These are phyloP conservation scores for Aphaenogaster floridana DNA, from an alignment of 1,140 invertebrate genomes.

Conservation along the genomic window DNA sequence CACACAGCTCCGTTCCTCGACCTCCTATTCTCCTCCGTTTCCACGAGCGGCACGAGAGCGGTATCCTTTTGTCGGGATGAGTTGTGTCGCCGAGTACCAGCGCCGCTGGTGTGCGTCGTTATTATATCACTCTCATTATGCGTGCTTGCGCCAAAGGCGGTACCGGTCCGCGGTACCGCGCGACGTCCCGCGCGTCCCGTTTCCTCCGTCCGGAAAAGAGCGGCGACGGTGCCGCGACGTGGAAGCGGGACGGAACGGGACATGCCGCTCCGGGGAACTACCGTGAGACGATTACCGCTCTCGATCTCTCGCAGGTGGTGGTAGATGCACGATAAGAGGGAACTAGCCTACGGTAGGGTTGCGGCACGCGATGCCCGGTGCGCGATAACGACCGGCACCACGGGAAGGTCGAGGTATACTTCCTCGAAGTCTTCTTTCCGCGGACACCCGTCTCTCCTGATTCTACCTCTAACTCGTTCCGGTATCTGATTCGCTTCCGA, in stretches of 20 bases:
- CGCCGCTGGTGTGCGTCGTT: constrained; percentile 74
- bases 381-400: constrained; percentile 44
- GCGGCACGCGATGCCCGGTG: constrained; percentile 48
- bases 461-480: not conserved
- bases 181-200: constrained; percentile 11
- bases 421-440: constrained; percentile 53
- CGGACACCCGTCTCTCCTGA: constrained; percentile 20
- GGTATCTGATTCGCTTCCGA: constrained; percentile 34
- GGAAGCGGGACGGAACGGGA: not conserved
- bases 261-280: constrained; percentile 51
- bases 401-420: constrained; percentile 54
- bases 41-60: constrained; percentile 58
- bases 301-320: constrained; percentile 59
- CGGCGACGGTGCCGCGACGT: constrained; percentile 11
- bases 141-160: constrained; percentile 77
- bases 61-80: constrained; percentile 78
- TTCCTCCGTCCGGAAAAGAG: constrained; percentile 22
- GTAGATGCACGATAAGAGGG: constrained; percentile 50
- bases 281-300: constrained; percentile 61
- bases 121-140: constrained; percentile 79
- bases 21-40: constrained; percentile 64
- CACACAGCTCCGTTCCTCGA: constrained; percentile 53
- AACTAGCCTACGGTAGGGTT: constrained; percentile 50
- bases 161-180: constrained; percentile 65
- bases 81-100: constrained; percentile 72